Evolutionary conservation across 1,140 invertebrate genomes (phyloP).

Genomic region (Drosophila kohkoa): DNA sequence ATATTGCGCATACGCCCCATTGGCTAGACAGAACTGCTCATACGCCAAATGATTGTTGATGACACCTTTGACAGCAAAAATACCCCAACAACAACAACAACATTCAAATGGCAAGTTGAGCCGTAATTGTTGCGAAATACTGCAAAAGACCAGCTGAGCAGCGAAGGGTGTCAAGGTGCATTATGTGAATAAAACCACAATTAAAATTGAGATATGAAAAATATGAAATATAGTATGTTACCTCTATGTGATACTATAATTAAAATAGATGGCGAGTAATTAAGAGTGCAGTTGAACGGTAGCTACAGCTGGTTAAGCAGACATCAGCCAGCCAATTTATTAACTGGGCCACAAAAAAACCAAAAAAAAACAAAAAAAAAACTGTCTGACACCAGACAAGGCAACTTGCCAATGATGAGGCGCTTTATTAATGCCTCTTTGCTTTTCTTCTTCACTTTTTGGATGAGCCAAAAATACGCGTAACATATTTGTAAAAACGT

Average conservation of each 20-base stretch:
- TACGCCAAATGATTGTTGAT: slow-evolving; percentile 11
- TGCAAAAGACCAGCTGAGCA: slow-evolving; percentile 30
- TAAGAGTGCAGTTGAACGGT: slow-evolving; percentile 50
- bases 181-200: slow-evolving; percentile 20
- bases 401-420: slow-evolving; percentile 34
- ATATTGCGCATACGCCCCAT: slow-evolving; percentile 65
- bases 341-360: slow-evolving; percentile 56
- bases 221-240: slow-evolving; percentile 24
- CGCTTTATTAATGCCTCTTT: slow-evolving; percentile 1
- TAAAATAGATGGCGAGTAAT: slow-evolving; percentile 27
- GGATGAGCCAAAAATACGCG: slow-evolving; percentile 45
- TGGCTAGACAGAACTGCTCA: slow-evolving; percentile 29
- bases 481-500: slow-evolving; percentile 34
- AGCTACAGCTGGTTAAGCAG: slow-evolving; percentile 29
- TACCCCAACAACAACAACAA: slow-evolving; percentile 17
- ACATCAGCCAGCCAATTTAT: slow-evolving; percentile 56
- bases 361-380: too few relatives aligned
- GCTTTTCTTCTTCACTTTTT: slow-evolving; percentile 8
- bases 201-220: slow-evolving; percentile 20
- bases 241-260: slow-evolving; percentile 23
- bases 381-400: slow-evolving; percentile 32
- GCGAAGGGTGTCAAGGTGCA: slow-evolving; percentile 73
- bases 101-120: slow-evolving; percentile 23
- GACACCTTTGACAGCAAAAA: slow-evolving; percentile 45
- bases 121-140: slow-evolving; percentile 58